Evolutionary conservation across 2,113 vertebrate species (phyloP).

Genomic region (Tapirus terrestris): DNA sequence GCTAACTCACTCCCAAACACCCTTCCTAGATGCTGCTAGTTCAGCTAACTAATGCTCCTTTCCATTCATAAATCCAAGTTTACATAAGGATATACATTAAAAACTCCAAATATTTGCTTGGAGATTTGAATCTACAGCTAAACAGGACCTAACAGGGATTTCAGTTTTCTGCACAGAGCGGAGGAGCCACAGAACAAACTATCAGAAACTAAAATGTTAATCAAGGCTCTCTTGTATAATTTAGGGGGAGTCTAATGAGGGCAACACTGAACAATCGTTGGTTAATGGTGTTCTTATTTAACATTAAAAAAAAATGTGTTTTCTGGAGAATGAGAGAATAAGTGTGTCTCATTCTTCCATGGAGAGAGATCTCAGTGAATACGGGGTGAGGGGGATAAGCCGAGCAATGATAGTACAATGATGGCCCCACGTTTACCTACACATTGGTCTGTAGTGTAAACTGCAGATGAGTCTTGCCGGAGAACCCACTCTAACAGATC

Average conservation of each 20-base stretch:
- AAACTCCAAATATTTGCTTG: not conserved
- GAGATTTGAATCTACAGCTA: not conserved
- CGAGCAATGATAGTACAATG: not conserved
- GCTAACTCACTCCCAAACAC: not conserved
- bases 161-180: not conserved
- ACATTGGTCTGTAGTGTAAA: not conserved
- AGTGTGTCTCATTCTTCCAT: not conserved
- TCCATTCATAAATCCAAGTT: not conserved
- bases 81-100: not conserved
- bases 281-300: not conserved
- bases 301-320: not conserved
- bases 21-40: not conserved
- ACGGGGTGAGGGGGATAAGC: not conserved
- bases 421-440: accelerated
- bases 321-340: not conserved
- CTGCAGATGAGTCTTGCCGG: not conserved
- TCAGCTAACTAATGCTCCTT: not conserved
- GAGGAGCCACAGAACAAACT: not conserved
- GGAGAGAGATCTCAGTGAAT: not conserved
- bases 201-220: not conserved
- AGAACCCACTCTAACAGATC: not conserved
- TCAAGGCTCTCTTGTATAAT: not conserved
- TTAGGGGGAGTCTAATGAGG: not conserved
- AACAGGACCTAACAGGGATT: not conserved
- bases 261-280: not conserved